phyloP scores from a whole-genome alignment of 2,113 vertebrate species.

The Chinchilla lanigera region DNA sequence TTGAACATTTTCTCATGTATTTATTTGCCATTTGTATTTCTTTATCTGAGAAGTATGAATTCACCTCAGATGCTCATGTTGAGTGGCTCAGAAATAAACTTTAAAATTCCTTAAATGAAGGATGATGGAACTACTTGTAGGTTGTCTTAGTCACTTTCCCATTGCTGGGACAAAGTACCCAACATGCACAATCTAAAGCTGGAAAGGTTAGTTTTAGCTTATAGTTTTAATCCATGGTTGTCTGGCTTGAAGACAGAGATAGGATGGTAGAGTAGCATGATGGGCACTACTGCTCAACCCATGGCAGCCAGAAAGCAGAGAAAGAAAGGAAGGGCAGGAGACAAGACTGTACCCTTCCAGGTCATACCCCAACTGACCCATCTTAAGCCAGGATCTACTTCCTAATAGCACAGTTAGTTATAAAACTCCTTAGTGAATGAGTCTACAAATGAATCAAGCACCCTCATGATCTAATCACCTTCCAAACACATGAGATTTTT shows the following conservation, averaged over 20 bases:
- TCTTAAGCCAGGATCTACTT: neutral
- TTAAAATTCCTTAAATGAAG: slow-evolving; percentile 47
- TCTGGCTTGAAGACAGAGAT: neutral
- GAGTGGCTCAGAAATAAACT: slow-evolving; percentile 46
- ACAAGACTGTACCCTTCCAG: neutral
- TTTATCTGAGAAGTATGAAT: too few species aligned
- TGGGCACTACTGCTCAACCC: neutral
- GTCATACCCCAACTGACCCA: neutral
- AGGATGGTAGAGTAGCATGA: neutral
- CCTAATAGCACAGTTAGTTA: neutral
- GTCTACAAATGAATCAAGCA: neutral
- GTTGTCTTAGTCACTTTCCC: neutral
- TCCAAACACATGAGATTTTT: neutral
- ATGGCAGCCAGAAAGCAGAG: neutral
- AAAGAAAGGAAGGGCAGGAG: neutral
- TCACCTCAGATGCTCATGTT: neutral
- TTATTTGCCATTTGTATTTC: too few species aligned
- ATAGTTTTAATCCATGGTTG: neutral
- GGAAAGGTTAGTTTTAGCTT: neutral
- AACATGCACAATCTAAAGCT: neutral
- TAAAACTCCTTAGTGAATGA: neutral
- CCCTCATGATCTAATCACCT: neutral
- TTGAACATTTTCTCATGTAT: too few species aligned
- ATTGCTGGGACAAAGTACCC: neutral
- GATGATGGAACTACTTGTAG: neutral